Percentiles rank a stretch among this genome's conserved stretches.
Conservation (phyloP, 2,888 invertebrate species). For the Julus scanicus region DNA sequence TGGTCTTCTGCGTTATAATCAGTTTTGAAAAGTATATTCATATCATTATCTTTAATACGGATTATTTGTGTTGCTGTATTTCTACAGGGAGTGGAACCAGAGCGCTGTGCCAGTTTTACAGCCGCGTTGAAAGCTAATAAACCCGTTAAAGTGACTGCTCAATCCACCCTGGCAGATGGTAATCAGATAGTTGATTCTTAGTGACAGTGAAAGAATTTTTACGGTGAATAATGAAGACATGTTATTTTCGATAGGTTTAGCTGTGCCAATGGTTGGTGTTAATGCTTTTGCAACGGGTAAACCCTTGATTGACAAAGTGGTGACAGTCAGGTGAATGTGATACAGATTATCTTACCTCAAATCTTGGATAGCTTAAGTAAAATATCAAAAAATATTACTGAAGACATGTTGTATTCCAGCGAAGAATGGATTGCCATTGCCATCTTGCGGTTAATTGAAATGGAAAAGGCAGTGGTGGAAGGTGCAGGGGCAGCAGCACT, state of each 20-base stretch:
- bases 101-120: conserved; percentile 88
- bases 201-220: background rate
- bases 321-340: conserved; percentile 75
- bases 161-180: conserved; percentile 87
- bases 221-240: background rate
- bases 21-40: background rate
- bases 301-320: conserved; percentile 80
- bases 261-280: conserved; percentile 86
- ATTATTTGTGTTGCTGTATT: conserved; percentile 54
- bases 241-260: conserved; percentile 70
- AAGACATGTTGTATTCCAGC: conserved; percentile 58
- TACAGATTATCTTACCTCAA: background rate
- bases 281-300: conserved; percentile 83
- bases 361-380: background rate
- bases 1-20: background rate
- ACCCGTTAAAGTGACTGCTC: conserved; percentile 75
- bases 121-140: conserved; percentile 76
- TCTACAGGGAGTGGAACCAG: conserved; percentile 87
- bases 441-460: conserved; percentile 80
- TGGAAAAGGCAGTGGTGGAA: conserved; percentile 90
- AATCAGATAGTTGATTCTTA: conserved; percentile 55
- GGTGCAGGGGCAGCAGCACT: conserved; percentile 89
- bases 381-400: background rate
- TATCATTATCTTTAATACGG: background rate
- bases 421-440: conserved; percentile 83